Evolutionary conservation across 1,140 invertebrate species (phyloP).

Genomic region (Plectrocnemia conspersa): DNA sequence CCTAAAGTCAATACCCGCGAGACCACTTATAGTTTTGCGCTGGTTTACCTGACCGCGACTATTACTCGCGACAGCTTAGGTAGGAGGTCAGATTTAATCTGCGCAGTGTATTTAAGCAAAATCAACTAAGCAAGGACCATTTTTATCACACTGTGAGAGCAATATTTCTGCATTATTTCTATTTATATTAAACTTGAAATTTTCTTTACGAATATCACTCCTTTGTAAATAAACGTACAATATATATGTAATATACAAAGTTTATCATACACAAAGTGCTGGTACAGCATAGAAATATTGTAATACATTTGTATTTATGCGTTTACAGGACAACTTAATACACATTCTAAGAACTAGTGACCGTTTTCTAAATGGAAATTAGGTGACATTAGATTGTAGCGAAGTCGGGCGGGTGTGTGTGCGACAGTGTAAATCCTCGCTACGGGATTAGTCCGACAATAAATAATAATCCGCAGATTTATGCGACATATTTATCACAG

Average conservation of each 20-base stretch:
- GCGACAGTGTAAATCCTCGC: neutral
- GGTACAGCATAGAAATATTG: neutral
- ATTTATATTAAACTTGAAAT: no score
- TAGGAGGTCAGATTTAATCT: no score
- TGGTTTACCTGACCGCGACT: no score
- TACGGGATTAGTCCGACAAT: slow-evolving; percentile 26
- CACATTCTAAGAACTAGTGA: neutral
- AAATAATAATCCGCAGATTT: slow-evolving; percentile 35
- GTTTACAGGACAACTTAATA: neutral
- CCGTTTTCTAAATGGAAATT: slow-evolving; percentile 1
- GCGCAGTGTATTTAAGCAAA: no score
- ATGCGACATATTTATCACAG: slow-evolving; percentile 34
- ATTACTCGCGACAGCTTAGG: no score
- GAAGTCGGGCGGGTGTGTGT: neutral
- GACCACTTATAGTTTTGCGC: no score
- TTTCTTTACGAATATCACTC: no score
- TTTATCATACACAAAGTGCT: neutral
- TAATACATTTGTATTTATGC: neutral
- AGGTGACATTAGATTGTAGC: slow-evolving; percentile 3
- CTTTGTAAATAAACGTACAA: no score
- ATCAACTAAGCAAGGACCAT: no score
- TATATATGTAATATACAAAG: neutral
- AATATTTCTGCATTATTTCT: no score
- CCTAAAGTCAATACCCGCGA: no score
- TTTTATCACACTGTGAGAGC: no score